Evolutionary conservation across 1,140 invertebrate species (phyloP).

Genomic region (Babylonia areolata): DNA sequence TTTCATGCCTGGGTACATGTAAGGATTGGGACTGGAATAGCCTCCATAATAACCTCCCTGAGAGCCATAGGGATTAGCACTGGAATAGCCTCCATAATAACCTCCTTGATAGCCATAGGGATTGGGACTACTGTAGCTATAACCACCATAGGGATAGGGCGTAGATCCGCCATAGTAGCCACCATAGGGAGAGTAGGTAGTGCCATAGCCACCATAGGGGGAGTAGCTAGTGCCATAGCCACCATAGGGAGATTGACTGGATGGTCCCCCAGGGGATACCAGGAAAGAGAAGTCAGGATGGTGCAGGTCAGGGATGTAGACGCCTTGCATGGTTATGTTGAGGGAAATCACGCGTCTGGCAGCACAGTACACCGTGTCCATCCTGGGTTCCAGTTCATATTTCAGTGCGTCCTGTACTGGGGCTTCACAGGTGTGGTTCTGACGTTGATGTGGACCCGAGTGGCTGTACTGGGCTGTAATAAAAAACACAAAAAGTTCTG

Average conservation of each 20-base stretch:
- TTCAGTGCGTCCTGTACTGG: constrained; percentile 6
- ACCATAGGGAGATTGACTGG: background rate
- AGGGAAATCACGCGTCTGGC: background rate
- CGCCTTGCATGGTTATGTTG: background rate
- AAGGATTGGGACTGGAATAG: background rate
- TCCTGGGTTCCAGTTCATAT: background rate
- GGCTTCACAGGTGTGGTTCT: background rate
- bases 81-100: background rate
- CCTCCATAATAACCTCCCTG: background rate
- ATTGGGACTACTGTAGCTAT: background rate
- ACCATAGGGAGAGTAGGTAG: background rate
- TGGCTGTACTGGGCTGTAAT: background rate
- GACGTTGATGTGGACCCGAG: background rate
- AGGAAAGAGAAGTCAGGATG: constrained; percentile 13
- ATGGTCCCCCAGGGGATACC: background rate
- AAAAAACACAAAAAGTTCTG: background rate
- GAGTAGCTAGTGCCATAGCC: background rate
- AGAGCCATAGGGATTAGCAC: background rate
- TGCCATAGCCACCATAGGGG: background rate
- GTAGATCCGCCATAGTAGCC: background rate
- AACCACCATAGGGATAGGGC: background rate
- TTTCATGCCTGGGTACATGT: background rate
- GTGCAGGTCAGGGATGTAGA: background rate
- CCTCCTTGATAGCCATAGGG: background rate
- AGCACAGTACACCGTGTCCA: constrained; percentile 1